Evolutionary conservation across 2,113 vertebrate species (phyloP).

Genomic region (Zosterops hypoxanthus): DNA sequence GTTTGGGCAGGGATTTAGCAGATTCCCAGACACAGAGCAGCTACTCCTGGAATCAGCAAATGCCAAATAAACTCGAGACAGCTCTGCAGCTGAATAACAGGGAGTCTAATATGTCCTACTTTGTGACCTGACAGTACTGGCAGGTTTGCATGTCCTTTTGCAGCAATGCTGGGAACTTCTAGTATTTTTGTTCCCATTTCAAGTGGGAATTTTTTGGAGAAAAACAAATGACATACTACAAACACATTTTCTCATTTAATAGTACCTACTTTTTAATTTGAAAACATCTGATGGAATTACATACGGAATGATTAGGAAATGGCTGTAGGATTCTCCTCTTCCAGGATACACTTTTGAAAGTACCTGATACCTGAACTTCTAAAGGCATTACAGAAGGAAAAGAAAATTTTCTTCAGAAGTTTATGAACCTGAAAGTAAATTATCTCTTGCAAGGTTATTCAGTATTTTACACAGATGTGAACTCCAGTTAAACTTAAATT

Average conservation of each 20-base stretch:
- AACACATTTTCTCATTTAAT: background rate
- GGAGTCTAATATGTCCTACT: background rate
- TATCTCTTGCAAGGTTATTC: background rate
- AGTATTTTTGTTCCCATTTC: constrained; percentile 1
- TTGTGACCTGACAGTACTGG: background rate
- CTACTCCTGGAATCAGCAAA: background rate
- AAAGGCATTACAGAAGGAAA: background rate
- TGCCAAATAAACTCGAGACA: background rate
- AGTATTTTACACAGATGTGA: background rate
- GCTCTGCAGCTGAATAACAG: background rate
- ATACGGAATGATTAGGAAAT: background rate
- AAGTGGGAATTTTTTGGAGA: background rate
- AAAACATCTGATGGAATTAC: background rate
- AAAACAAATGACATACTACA: background rate
- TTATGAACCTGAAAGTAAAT: constrained; percentile 7
- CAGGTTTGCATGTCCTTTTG: background rate
- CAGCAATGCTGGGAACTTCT: background rate
- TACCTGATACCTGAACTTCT: background rate
- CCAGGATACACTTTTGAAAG: background rate
- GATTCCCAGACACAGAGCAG: constrained; percentile 57
- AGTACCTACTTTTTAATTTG: background rate
- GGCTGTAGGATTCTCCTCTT: background rate
- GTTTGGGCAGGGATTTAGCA: constrained; percentile 36
- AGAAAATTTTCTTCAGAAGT: background rate
- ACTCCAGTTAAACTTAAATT: constrained; percentile 17